These are phyloP conservation scores for Deroplatys truncata DNA, from an alignment of 2,888 invertebrate genomes.

Conservation along the genomic window DNA sequence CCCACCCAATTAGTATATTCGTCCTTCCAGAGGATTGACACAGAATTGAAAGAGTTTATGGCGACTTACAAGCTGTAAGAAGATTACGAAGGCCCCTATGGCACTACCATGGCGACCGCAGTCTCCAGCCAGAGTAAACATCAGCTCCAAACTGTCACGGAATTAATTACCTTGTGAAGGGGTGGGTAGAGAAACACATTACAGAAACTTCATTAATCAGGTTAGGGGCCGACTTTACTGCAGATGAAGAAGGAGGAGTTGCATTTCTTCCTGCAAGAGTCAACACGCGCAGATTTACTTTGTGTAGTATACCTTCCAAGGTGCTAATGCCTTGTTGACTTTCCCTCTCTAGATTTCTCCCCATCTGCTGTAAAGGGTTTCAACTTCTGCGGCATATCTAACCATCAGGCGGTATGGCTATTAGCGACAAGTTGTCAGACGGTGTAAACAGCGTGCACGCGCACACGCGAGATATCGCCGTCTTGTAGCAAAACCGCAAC, in stretches of 20 bases:
- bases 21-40: neutral
- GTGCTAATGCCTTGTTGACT: neutral
- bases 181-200: neutral
- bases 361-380: neutral
- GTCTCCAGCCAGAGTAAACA: neutral
- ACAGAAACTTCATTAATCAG: neutral
- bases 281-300: neutral
- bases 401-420: neutral
- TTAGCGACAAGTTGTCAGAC: neutral
- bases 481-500: neutral
- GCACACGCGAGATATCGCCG: neutral
- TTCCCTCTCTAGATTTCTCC: neutral
- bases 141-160: neutral
- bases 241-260: neutral
- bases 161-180: neutral
- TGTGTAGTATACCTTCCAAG: neutral
- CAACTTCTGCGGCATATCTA: neutral
- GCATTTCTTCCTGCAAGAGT: neutral
- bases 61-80: neutral
- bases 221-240: neutral
- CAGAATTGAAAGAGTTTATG: neutral
- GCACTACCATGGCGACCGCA: neutral
- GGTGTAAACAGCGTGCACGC: neutral
- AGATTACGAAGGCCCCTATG: neutral
- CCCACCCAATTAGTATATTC: neutral